Evolutionary conservation across 2,797 vertebrate genomes (phyloP), one percentile per base, ranked within the genome.

Genomic region (Urophycis tenuis): DNA sequence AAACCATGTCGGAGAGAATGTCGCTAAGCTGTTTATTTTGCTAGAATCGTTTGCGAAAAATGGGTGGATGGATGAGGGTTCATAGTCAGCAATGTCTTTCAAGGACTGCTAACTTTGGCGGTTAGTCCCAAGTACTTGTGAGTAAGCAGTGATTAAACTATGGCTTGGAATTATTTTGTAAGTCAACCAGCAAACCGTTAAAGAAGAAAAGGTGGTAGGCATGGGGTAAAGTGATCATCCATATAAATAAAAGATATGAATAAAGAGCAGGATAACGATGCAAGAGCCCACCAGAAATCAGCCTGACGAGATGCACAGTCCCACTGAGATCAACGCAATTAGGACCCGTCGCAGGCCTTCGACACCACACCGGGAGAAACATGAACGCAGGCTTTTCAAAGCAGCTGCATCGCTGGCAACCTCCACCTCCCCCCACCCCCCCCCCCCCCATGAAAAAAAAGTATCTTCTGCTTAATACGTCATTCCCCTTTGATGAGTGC

Each of bases 401-500:
- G 53, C 53, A n/a, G 53, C n/a, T n/a, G 2, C 53, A n/a, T n/a
- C n/a, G n/a, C n/a, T n/a, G n/a, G n/a, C n/a, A 60, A 7, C n/a
- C 53, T 60, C 53, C 45, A 39, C 17, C 45, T 5, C 53, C 8
- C 9, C 22, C 10, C n/a, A n/a, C 53, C 6, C 45, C 45, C 45
- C 39, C 12, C 12, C 12, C 14, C 39, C 39, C 39, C 53, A 60
- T n/a, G 45, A 22, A 25, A 53, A 45, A 49, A 19, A 60, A 60
- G 53, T 60, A 60, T n/a, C 22, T 60, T 25, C 53, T 25, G 53
- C 53, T 7, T 22, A 60, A 60, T n/a, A 71, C 60, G 79, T 80
- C 29, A 69, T n/a, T 82, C 81, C 71, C 71, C 39, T 7, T 41
- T 80, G 82, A 86, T 82, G 83, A 86, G 78, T 60, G 72, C 69